Conservation (phyloP, 2,797 vertebrate species). For the Denticeps clupeoides region DNA sequence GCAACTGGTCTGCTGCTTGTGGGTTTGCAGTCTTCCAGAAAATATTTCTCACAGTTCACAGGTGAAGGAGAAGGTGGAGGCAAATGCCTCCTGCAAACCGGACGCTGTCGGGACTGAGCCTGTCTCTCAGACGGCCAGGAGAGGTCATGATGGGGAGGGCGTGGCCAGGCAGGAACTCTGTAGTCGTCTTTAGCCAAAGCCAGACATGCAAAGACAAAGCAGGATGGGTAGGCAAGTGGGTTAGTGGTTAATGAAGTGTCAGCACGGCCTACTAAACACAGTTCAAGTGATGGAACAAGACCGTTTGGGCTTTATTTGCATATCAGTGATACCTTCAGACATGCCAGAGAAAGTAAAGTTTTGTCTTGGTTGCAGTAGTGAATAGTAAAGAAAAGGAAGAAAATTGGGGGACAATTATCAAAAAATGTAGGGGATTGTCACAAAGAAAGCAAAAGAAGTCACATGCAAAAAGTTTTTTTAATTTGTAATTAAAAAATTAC, state of each 20-base stretch:
- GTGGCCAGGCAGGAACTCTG: conserved; percentile 27
- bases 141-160: conserved; percentile 30
- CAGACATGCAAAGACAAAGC: conserved; percentile 69
- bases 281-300: background rate
- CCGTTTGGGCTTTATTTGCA: background rate
- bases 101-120: conserved; percentile 21
- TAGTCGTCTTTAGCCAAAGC: conserved; percentile 49
- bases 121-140: conserved; percentile 25
- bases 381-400: no score
- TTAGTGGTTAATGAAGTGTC: conserved; percentile 31
- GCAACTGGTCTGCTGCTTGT: conserved; percentile 30
- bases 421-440: background rate
- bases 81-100: conserved; percentile 42
- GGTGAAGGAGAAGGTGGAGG: background rate
- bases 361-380: no score
- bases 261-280: conserved; percentile 11
- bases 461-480: background rate
- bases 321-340: no score
- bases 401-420: background rate
- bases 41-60: no score
- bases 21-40: conserved; percentile 26
- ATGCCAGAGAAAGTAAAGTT: no score
- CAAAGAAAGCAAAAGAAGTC: background rate
- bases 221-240: conserved; percentile 35
- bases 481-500: no score